Evolutionary conservation across 1,140 invertebrate genomes (phyloP).

Genomic region (Hyposmocoma kahamanoa): DNA sequence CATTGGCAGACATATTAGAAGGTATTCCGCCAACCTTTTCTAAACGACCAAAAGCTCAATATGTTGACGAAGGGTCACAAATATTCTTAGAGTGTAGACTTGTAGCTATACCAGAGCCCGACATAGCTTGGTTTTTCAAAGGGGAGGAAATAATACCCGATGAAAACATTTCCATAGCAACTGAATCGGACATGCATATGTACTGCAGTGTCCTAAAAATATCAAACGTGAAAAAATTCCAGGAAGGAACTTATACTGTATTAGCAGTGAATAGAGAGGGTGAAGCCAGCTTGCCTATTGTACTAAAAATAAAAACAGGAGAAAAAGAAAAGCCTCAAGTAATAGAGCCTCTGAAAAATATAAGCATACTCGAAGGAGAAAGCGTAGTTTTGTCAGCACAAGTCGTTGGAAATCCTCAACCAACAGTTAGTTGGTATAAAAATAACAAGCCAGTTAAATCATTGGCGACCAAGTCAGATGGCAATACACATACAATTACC

Average conservation of each 20-base stretch:
- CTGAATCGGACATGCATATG: slow-evolving; percentile 92
- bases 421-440: slow-evolving; percentile 86
- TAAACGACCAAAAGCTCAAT: slow-evolving; percentile 87
- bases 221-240: slow-evolving; percentile 81
- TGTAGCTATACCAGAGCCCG: slow-evolving; percentile 92
- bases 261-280: slow-evolving; percentile 92
- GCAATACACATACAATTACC: slow-evolving; percentile 80
- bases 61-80: slow-evolving; percentile 85
- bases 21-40: slow-evolving; percentile 95
- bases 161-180: slow-evolving; percentile 80
- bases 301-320: slow-evolving; percentile 86
- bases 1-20: slow-evolving; percentile 91
- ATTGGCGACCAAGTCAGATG: slow-evolving; percentile 76
- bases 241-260: slow-evolving; percentile 93
- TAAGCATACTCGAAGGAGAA: slow-evolving; percentile 85
- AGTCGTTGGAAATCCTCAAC: slow-evolving; percentile 87
- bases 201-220: slow-evolving; percentile 89
- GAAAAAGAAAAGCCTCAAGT: slow-evolving; percentile 86
- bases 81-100: slow-evolving; percentile 89
- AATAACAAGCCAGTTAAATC: slow-evolving; percentile 80
- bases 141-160: slow-evolving; percentile 80
- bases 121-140: slow-evolving; percentile 89
- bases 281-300: slow-evolving; percentile 87
- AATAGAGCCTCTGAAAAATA: slow-evolving; percentile 83
- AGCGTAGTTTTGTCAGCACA: slow-evolving; percentile 83